Conservation (phyloP, 2,113 vertebrate species). For the Aspiorhynchus laticeps region DNA sequence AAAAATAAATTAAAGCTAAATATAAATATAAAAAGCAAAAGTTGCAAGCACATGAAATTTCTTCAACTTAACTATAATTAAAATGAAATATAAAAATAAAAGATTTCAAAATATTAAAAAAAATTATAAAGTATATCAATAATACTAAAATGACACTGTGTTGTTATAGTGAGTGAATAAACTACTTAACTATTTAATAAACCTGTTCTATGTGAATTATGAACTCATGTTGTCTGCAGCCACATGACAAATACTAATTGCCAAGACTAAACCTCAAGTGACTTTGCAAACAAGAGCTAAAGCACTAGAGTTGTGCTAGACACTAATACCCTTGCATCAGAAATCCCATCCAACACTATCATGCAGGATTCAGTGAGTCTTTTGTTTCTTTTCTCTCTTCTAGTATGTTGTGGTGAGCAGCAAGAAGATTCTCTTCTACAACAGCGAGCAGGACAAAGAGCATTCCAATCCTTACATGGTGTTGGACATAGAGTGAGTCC, state of each 20-base stretch:
- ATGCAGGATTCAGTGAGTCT: constrained; percentile 14
- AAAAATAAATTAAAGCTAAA: neutral
- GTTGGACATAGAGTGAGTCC: constrained; percentile 96
- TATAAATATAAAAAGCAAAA: too few species aligned
- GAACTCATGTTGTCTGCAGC: neutral
- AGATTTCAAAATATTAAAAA: neutral
- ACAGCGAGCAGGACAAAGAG: constrained; percentile 95
- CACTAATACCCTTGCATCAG: neutral
- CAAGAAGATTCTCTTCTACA: constrained; percentile 99
- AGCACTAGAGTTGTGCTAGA: neutral
- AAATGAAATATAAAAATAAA: neutral
- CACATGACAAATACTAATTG: neutral
- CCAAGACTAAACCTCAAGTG: neutral
- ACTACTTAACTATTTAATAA: neutral
- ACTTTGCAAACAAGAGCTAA: neutral
- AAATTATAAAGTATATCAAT: too few species aligned
- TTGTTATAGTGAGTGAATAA: neutral
- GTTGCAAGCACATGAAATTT: neutral
- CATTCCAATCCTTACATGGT: constrained; percentile 98
- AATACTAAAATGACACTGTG: neutral
- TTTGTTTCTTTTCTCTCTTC: constrained; percentile 55
- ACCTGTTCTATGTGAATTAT: neutral
- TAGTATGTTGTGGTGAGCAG: constrained; percentile 99
- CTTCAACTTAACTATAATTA: neutral
- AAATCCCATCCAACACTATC: neutral